Conservation (phyloP, 1,140 invertebrate species). For the Drosophila truncata region DNA sequence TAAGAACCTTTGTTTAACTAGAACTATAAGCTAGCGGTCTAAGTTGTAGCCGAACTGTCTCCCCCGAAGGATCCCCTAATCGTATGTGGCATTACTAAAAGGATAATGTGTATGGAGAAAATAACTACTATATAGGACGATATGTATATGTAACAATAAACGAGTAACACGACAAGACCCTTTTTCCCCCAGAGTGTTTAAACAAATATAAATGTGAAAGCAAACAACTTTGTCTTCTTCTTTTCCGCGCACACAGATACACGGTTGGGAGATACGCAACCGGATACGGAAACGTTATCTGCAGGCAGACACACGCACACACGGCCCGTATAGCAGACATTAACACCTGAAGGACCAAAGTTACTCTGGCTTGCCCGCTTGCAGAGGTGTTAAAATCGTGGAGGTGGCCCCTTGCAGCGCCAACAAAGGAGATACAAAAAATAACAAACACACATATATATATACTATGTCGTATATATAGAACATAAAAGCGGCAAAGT, state of each 20-base stretch:
- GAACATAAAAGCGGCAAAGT: conserved; percentile 60
- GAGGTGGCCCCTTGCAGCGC: conserved; percentile 36
- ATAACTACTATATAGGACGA: conserved; percentile 53
- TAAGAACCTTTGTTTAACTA: conserved; percentile 50
- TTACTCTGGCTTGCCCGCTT: conserved; percentile 15
- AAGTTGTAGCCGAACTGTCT: conserved; percentile 46
- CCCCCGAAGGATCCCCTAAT: conserved; percentile 5
- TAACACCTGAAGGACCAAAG: conserved; percentile 76
- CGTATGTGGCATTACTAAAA: conserved; percentile 36
- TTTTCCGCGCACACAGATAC: conserved; percentile 9
- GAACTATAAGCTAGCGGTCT: conserved; percentile 35
- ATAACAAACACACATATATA: conserved; percentile 28
- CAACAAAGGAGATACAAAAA: conserved; percentile 58
- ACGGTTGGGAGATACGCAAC: conserved; percentile 9
- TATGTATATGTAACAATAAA: conserved; percentile 52
- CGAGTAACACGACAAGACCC: conserved; percentile 36
- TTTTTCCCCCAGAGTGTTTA: conserved; percentile 68
- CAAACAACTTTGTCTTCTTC: conserved; percentile 49
- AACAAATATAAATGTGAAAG: conserved; percentile 79
- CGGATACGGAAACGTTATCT: conserved; percentile 63
- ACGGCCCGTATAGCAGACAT: conserved; percentile 58
- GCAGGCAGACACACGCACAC: conserved; percentile 58
- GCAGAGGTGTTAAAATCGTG: conserved; percentile 61
- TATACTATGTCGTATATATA: conserved; percentile 42
- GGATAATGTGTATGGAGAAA: conserved; percentile 2